Conservation (phyloP, 2,888 invertebrate species). For the Drosophila pseudotakahashii region DNA sequence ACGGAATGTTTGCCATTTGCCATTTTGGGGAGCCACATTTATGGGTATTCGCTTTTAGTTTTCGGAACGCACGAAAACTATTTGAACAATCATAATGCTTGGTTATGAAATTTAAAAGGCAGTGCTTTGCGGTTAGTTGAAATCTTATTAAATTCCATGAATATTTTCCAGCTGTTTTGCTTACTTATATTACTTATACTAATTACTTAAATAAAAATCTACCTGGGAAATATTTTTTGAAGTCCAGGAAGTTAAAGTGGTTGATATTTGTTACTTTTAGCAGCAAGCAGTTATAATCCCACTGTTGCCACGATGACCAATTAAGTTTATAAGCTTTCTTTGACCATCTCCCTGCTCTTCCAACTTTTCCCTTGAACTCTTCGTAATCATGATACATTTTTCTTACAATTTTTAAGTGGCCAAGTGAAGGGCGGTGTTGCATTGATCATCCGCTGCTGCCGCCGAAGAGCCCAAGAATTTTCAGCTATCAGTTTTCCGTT, state of each 20-base stretch:
- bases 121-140: not conserved
- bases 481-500: constrained; percentile 44
- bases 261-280: no score
- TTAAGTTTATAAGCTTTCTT: constrained; percentile 25
- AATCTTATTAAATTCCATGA: no score
- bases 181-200: no score
- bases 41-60: constrained; percentile 25
- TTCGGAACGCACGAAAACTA: constrained; percentile 3
- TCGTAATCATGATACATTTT: constrained; percentile 40
- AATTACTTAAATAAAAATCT: no score
- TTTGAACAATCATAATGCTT: not conserved
- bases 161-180: no score
- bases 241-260: no score
- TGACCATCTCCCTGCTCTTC: constrained; percentile 2
- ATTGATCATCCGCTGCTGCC: constrained; percentile 32
- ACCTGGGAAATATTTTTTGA: no score
- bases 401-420: constrained; percentile 40
- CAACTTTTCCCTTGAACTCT: constrained; percentile 10
- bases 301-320: constrained; percentile 14
- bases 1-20: constrained; percentile 34
- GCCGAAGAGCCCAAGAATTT: constrained; percentile 22
- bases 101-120: constrained; percentile 7
- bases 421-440: not conserved
- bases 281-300: not conserved
- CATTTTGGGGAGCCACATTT: constrained; percentile 25